Conservation (phyloP, 2,888 invertebrate species). For the Syrista parreyssii region DNA sequence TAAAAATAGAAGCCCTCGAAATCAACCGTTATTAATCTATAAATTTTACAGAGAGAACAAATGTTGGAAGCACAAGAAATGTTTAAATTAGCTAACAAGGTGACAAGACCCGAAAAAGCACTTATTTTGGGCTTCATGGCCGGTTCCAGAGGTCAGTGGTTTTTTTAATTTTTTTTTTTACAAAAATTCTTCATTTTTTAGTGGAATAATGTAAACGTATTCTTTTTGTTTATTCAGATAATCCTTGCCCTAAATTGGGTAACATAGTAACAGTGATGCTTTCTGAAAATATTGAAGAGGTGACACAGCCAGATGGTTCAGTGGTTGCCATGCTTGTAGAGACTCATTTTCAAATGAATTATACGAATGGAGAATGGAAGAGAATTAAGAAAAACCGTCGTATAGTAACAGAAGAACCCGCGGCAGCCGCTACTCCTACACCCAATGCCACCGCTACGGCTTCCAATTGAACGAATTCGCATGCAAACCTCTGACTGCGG, state of each 20-base stretch:
- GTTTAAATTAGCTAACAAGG: conserved; percentile 95
- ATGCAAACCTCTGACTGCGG: background rate
- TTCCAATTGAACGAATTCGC: conserved; percentile 44
- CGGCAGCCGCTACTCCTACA: conserved; percentile 39
- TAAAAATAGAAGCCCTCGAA: background rate
- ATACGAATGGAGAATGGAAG: conserved; percentile 98
- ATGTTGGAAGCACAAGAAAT: conserved; percentile 97
- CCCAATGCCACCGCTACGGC: conserved; percentile 51
- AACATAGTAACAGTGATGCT: conserved; percentile 96
- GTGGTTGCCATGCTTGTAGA: conserved; percentile 85
- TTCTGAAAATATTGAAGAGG: conserved; percentile 90
- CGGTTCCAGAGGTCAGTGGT: conserved; percentile 83
- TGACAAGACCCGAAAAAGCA: conserved; percentile 96
- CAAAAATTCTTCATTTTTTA: conserved; percentile 1
- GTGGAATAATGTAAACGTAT: background rate
- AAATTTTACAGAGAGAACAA: conserved; percentile 84
- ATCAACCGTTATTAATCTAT: conserved; percentile 1
- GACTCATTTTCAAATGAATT: conserved; percentile 98
- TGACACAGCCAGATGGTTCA: conserved; percentile 86
- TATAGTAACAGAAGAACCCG: conserved; percentile 68
- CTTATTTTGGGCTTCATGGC: conserved; percentile 98
- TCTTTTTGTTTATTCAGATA: conserved; percentile 73
- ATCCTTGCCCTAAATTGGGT: conserved; percentile 97
- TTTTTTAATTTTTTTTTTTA: conserved; percentile 11
- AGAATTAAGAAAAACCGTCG: conserved; percentile 90